phyloP scores from a whole-genome alignment of 2,888 invertebrate genomes.

The Meganola albula region DNA sequence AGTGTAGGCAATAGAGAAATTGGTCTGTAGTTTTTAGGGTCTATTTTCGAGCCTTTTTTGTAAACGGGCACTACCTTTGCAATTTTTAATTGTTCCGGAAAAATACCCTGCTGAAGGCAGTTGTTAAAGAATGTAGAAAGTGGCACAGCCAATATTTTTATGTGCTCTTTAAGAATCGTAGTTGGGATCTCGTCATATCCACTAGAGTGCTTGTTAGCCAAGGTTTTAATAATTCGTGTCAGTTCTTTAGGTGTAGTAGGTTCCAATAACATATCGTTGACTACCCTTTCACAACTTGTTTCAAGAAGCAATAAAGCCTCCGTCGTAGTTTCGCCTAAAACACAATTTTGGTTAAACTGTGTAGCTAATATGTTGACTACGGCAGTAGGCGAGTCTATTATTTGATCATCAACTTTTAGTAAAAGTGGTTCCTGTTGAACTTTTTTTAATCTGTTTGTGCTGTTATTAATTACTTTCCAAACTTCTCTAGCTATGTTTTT shows the following conservation, averaged over 20 bases:
- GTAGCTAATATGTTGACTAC: constrained; percentile 1
- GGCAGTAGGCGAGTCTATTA: background rate
- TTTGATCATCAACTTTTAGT: constrained; percentile 1
- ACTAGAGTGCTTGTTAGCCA: background rate
- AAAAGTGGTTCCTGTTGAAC: background rate
- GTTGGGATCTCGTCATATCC: constrained; percentile 5
- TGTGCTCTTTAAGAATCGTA: constrained; percentile 1
- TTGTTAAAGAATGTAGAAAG: background rate
- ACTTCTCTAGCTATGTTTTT: constrained; percentile 1
- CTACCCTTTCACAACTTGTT: constrained; percentile 3
- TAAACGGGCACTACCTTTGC: background rate
- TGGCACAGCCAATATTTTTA: background rate
- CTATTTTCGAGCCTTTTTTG: constrained; percentile 1
- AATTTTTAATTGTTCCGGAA: constrained; percentile 1
- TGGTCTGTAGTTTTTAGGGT: constrained; percentile 2
- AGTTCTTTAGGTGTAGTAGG: constrained; percentile 1
- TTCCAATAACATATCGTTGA: constrained; percentile 1
- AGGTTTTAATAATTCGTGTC: background rate
- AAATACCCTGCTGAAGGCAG: background rate
- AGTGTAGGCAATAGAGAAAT: constrained; percentile 2
- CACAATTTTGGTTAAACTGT: background rate
- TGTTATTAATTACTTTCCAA: constrained; percentile 4
- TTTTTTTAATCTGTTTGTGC: background rate
- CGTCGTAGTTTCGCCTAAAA: background rate
- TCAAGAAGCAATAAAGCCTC: background rate